Conservation (phyloP, 2,797 vertebrate species). For the Enteromius unitaeniatus region DNA sequence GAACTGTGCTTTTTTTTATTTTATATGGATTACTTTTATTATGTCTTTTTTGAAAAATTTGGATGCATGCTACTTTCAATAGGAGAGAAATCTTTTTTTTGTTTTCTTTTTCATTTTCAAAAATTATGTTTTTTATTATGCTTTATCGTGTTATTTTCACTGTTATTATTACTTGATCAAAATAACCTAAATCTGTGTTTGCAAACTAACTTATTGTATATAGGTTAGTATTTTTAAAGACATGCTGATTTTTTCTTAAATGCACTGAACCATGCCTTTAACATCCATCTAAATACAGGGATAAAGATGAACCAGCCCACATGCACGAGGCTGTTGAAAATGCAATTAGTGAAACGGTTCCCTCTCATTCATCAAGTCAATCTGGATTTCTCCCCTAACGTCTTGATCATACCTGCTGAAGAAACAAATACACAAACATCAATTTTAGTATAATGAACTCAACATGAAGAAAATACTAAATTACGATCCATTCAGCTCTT, state of each 20-base stretch:
- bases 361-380: slow-evolving; percentile 1
- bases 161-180: too few relatives aligned
- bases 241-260: background rate
- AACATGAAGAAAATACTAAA: background rate
- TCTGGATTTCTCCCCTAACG: background rate
- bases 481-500: slow-evolving; percentile 49
- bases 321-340: background rate
- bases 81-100: background rate
- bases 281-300: background rate
- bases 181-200: too few relatives aligned
- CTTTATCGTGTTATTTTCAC: too few relatives aligned
- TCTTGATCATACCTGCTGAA: slow-evolving; percentile 77
- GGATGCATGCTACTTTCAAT: background rate
- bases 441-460: slow-evolving; percentile 42
- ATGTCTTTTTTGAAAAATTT: background rate
- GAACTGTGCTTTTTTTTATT: background rate
- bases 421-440: slow-evolving; percentile 55
- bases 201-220: background rate
- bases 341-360: background rate
- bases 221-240: background rate
- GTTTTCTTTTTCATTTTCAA: too few relatives aligned
- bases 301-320: background rate
- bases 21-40: background rate
- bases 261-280: background rate
- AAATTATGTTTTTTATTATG: too few relatives aligned